phyloP scores from a whole-genome alignment of 30 jellyfish, hydroid and myxozoan species.

The Sanderia malayensis region DNA sequence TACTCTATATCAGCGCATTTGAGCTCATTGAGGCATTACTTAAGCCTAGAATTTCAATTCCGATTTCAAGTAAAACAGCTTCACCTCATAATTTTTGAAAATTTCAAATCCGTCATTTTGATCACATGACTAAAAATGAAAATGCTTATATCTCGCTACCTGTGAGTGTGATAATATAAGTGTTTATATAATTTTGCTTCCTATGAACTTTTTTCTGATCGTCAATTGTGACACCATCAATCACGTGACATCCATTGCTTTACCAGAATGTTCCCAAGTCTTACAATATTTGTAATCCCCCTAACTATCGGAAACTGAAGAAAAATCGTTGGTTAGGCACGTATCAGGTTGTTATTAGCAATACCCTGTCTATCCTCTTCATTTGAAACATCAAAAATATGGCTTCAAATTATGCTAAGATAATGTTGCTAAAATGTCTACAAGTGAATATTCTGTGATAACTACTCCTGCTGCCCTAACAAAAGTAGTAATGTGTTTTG shows the following conservation, averaged over 20 bases:
- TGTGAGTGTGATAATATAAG: background rate
- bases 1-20: background rate
- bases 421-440: no score
- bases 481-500: no score
- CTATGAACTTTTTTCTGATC: slow-evolving; percentile 1
- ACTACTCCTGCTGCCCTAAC: no score
- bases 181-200: background rate
- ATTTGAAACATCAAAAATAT: no score
- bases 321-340: slow-evolving; percentile 20
- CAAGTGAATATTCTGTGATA: no score
- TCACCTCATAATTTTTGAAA: no score
- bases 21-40: no score
- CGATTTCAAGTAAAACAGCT: no score
- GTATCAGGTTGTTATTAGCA: slow-evolving; percentile 17
- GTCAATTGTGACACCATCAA: slow-evolving; percentile 10
- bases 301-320: background rate
- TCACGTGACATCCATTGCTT: slow-evolving; percentile 25
- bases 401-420: no score
- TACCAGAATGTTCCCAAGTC: slow-evolving; percentile 34
- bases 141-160: background rate
- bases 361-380: slow-evolving; percentile 59
- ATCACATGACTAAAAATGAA: no score
- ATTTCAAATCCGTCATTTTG: no score
- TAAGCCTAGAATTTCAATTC: no score
- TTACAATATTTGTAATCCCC: slow-evolving; percentile 1